Conservation (phyloP, 2,797 vertebrate genomes). For the Hippoglossus hippoglossus region DNA sequence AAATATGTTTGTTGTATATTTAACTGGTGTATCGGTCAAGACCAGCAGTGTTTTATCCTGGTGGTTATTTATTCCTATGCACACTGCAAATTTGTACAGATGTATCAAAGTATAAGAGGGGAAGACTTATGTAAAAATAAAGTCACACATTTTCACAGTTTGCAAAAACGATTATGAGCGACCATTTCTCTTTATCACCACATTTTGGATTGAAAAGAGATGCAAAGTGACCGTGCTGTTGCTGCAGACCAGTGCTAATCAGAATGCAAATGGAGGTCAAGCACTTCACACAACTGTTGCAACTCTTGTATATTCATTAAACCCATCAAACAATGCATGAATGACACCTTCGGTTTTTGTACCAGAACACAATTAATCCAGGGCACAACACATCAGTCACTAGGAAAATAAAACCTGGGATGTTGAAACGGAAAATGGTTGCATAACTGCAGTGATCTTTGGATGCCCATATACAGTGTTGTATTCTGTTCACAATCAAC, state of each 20-base stretch:
- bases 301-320: no score
- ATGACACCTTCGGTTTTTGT: conserved; percentile 12
- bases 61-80: not conserved
- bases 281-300: conserved; percentile 12
- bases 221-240: not conserved
- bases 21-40: conserved; percentile 34
- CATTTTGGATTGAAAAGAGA: conserved; percentile 6
- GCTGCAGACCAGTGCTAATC: conserved; percentile 17
- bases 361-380: no score
- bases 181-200: conserved; percentile 4
- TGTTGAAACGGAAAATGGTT: conserved; percentile 50
- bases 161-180: not conserved
- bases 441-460: conserved; percentile 35
- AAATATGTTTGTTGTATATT: conserved; percentile 63
- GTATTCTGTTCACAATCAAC: conserved; percentile 20
- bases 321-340: not conserved
- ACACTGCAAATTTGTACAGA: not conserved
- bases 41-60: conserved; percentile 36
- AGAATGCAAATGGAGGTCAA: conserved; percentile 54
- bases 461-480: not conserved
- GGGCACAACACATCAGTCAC: conserved; percentile 6
- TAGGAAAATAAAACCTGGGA: conserved; percentile 23
- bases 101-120: not conserved
- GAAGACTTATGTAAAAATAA: no score
- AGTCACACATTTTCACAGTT: not conserved